phyloP scores from a whole-genome alignment of 2,113 vertebrate genomes.

The Onychostruthus taczanowskii region DNA sequence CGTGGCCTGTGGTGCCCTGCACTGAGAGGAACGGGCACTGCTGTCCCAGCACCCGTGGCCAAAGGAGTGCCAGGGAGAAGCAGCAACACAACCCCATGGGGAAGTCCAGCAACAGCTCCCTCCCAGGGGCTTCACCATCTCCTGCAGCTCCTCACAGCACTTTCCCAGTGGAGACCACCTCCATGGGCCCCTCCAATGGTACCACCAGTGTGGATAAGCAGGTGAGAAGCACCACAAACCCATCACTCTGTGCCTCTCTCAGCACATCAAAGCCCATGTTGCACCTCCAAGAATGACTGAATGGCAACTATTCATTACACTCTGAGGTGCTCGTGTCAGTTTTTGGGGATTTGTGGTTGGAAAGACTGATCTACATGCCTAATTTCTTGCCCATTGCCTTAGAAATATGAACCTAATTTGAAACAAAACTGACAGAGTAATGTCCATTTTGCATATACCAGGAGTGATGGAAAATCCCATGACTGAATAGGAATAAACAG shows the following conservation, averaged over 20 bases:
- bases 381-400: constrained; percentile 11
- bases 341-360: not conserved
- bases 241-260: fast-evolving
- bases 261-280: not conserved
- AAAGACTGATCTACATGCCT: not conserved
- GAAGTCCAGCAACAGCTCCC: not conserved
- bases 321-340: not conserved
- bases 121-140: not conserved
- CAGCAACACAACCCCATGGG: not conserved
- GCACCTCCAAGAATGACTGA: not conserved
- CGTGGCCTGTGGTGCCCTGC: not conserved
- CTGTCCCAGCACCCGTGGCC: not conserved
- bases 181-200: fast-evolving
- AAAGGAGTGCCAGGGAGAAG: not conserved
- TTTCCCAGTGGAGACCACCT: not conserved
- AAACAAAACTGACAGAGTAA: not conserved
- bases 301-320: not conserved
- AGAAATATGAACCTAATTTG: not conserved
- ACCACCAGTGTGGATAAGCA: not conserved
- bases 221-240: not conserved
- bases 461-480: not conserved
- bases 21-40: not conserved
- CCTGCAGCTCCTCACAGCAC: not conserved
- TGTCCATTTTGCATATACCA: not conserved
- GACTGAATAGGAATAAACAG: not conserved